Percentiles rank a stretch among this genome's conserved stretches.
Evolutionary conservation across 2,113 vertebrate species (phyloP).

Genomic region (Actinemys pallida): DNA sequence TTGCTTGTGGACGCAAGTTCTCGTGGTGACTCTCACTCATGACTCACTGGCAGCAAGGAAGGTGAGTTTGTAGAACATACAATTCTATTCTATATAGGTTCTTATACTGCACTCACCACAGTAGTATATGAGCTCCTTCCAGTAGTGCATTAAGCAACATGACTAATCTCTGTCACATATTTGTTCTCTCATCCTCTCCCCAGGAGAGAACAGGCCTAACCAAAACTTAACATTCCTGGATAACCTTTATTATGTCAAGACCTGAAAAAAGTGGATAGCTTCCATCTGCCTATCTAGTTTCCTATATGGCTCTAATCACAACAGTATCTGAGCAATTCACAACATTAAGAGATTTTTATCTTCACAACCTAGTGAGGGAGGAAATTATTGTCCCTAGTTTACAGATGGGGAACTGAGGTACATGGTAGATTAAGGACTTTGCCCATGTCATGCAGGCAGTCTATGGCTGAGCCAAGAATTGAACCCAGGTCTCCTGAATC

Average conservation of each 20-base stretch:
- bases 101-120: neutral
- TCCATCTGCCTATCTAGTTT: neutral
- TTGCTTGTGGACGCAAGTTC: slow-evolving; percentile 1
- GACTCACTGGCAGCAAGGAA: neutral
- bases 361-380: slow-evolving; percentile 21
- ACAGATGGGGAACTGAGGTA: slow-evolving; percentile 13
- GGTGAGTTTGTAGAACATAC: neutral
- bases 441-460: neutral
- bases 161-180: rapidly evolving
- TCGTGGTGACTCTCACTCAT: neutral
- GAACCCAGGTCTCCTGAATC: slow-evolving; percentile 34
- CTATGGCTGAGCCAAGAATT: slow-evolving; percentile 32
- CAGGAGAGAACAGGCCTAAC: neutral
- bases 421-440: neutral
- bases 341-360: slow-evolving; percentile 28
- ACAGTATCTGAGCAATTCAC: neutral
- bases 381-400: slow-evolving; percentile 64
- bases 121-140: rapidly evolving
- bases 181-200: neutral
- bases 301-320: neutral
- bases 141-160: neutral
- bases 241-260: neutral
- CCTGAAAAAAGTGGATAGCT: neutral
- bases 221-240: neutral
- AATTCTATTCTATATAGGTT: neutral